Base-by-base conservation (phyloP, 2,888 invertebrate species). In the Noctua janthe region DNA sequence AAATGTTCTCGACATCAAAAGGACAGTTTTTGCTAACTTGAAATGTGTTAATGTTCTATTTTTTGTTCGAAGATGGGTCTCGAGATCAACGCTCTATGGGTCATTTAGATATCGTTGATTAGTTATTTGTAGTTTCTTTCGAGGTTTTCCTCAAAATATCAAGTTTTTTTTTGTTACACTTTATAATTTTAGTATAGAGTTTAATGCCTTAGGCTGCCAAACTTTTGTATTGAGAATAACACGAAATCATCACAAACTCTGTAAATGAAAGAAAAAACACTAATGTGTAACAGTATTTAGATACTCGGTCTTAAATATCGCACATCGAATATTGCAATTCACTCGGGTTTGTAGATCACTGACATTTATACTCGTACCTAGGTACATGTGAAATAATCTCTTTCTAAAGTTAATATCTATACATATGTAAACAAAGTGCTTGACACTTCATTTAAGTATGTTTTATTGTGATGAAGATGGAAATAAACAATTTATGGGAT, bases 21-120 rank as follows among this genome's bases (percentile, higher is more conserved):
- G 17, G 0, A 23, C 15, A 43, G 20, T 74, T 78, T 62, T 56
- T 74, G 39, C n/a, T 7, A 56, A 35, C 29, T 29, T 73, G 15
- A 62, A 47, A 8, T 67, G 23, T 56, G 15, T 51, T 56, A 4
- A 59, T 43, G 20, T 23, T 49, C 29, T 35, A 70, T 51, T 69
- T 82, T 85, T 85, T 74, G 39, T 29, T 43, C 15, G 11, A 59
- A n/a, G 17, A 39, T 43, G 20, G 20, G 23, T n/a, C 39, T 43
- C 6, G 47, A 72, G 83, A n/a, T 74, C 69, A 86, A 83, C 15
- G 87, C 56, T 64, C 83, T 69, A 0, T 29, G 23, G 67, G 78
- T 78, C 84, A 72, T 87, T 83, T 56, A 72, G 29, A 83, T 47
- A 35, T 67, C 15, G 15, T 29, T 29, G 29, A 56, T 39, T 39